Conservation (phyloP, 2,113 vertebrate species). For the Hippocampus guttulatus region DNA sequence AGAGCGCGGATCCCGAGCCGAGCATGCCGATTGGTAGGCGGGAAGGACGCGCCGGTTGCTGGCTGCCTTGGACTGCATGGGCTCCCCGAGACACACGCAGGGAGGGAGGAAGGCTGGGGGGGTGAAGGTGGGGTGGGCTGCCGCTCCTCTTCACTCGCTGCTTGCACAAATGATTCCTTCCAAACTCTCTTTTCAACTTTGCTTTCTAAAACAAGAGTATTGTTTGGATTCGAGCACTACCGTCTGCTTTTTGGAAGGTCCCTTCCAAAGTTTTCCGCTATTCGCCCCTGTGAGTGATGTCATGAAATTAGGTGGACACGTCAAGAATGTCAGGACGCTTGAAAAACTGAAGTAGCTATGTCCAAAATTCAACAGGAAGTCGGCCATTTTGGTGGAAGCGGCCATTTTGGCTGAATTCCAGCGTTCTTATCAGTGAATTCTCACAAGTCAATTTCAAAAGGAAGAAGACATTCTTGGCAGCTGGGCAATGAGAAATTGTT, state of each 20-base stretch:
- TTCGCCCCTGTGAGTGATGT: too few relatives aligned
- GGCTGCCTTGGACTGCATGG: constrained; percentile 60
- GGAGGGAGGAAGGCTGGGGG: constrained; percentile 37
- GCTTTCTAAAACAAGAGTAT: constrained; percentile 50
- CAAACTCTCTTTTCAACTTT: constrained; percentile 67
- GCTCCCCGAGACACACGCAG: constrained; percentile 59
- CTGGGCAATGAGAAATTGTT: too few relatives aligned
- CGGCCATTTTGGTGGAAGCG: neutral
- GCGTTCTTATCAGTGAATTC: neutral
- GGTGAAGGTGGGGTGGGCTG: constrained; percentile 49
- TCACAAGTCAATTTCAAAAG: too few relatives aligned
- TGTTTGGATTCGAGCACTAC: neutral
- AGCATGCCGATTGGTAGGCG: constrained; percentile 71
- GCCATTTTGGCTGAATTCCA: neutral
- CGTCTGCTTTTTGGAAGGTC: neutral
- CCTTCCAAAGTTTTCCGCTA: too few relatives aligned
- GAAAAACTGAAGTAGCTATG: neutral
- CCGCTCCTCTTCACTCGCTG: constrained; percentile 50
- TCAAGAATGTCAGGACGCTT: neutral
- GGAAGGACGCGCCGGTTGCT: constrained; percentile 71
- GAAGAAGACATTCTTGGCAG: too few relatives aligned
- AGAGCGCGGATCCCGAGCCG: constrained; percentile 66
- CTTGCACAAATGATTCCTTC: constrained; percentile 66
- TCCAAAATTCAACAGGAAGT: neutral
- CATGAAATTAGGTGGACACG: neutral